phyloP scores from a whole-genome alignment of 2,888 invertebrate species.

The Drosophila anomalata region DNA sequence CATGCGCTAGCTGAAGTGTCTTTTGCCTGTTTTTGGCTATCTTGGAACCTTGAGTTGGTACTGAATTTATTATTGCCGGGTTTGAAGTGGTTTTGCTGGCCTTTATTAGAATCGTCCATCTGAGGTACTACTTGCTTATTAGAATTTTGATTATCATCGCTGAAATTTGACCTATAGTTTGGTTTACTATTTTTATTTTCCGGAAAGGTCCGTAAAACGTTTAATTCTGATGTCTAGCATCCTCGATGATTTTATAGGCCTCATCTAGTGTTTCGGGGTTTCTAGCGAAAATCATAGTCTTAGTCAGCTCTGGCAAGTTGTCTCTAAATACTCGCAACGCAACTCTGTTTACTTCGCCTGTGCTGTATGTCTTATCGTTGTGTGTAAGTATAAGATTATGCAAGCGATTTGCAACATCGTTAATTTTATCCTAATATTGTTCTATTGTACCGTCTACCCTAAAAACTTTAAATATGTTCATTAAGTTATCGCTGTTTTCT shows the following conservation, averaged over 20 bases:
- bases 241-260: constrained; percentile 5
- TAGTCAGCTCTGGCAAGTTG: constrained; percentile 1
- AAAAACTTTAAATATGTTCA: not conserved
- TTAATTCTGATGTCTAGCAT: too few relatives aligned
- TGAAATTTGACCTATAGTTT: too few relatives aligned
- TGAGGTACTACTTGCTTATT: not conserved
- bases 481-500: constrained; percentile 18
- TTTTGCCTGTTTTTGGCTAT: too few relatives aligned
- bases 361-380: constrained; percentile 1
- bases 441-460: constrained; percentile 4
- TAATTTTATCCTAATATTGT: constrained; percentile 10
- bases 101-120: not conserved
- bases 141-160: constrained; percentile 1
- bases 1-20: too few relatives aligned
- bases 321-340: constrained; percentile 8
- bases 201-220: too few relatives aligned
- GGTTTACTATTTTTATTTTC: too few relatives aligned
- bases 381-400: constrained; percentile 6
- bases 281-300: not conserved
- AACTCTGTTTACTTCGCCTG: not conserved
- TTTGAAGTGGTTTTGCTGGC: too few relatives aligned
- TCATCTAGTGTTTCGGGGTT: constrained; percentile 7
- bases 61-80: too few relatives aligned
- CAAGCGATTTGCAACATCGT: constrained; percentile 5
- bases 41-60: too few relatives aligned